These are phyloP conservation scores for Rhingia rostrata DNA, from an alignment of 2,888 invertebrate genomes.

Conservation along the genomic window DNA sequence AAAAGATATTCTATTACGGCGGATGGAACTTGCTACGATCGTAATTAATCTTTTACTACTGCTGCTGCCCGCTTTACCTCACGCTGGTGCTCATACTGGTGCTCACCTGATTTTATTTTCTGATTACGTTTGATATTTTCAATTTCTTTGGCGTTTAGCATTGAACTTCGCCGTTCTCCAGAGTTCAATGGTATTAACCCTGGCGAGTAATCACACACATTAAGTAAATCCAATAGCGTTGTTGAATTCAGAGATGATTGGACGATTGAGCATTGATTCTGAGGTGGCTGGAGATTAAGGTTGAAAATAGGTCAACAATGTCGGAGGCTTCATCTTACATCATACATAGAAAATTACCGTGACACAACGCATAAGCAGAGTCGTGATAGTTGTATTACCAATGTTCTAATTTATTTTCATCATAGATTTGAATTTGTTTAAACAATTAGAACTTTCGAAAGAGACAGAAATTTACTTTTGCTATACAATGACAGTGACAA, in stretches of 20 bases:
- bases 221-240: neutral
- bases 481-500: neutral
- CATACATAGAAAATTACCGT: neutral
- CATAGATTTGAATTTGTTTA: constrained; percentile 19
- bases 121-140: constrained; percentile 37
- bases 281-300: neutral
- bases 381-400: constrained; percentile 40
- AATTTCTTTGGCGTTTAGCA: constrained; percentile 27
- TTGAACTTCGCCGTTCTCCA: constrained; percentile 54
- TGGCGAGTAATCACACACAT: constrained; percentile 29
- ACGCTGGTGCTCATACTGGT: neutral
- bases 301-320: constrained; percentile 34
- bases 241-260: no score
- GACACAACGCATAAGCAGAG: neutral
- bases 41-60: constrained; percentile 25
- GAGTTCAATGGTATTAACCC: constrained; percentile 56
- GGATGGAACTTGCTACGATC: constrained; percentile 27
- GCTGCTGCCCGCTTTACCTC: constrained; percentile 6
- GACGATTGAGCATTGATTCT: no score
- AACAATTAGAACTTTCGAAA: constrained; percentile 1
- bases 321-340: neutral
- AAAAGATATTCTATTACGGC: constrained; percentile 40
- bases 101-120: constrained; percentile 31
- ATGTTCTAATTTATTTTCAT: constrained; percentile 29
- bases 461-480: neutral